Evolutionary conservation across 2,113 vertebrate genomes (phyloP).

Genomic region (Semicossyphus pulcher): DNA sequence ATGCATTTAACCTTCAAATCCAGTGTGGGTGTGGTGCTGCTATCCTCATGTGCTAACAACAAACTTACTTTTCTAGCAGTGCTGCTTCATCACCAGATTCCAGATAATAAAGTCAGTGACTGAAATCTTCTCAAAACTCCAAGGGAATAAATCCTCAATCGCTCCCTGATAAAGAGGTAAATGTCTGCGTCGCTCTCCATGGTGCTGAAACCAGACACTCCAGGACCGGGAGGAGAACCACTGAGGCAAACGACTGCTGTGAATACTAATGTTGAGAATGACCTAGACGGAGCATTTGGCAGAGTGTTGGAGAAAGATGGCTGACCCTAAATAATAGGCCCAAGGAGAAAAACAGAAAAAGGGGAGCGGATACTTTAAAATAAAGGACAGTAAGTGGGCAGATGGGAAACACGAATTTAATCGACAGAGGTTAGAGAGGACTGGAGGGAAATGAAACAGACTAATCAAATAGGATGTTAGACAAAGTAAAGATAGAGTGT

Average conservation of each 20-base stretch:
- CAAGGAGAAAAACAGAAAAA: conserved; percentile 49
- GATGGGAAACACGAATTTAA: conserved; percentile 42
- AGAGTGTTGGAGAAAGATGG: conserved; percentile 42
- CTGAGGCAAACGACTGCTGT: conserved; percentile 42
- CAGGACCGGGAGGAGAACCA: conserved; percentile 33
- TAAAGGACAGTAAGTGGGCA: conserved; percentile 43
- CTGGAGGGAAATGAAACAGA: conserved; percentile 39
- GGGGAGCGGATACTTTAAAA: conserved; percentile 39
- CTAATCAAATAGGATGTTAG: conserved; percentile 46
- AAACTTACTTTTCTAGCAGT: neutral
- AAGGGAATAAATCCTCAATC: neutral
- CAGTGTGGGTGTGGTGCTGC: neutral
- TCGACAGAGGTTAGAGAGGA: conserved; percentile 13
- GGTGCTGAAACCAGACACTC: conserved; percentile 46
- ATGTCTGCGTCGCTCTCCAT: neutral
- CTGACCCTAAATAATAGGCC: conserved; percentile 53
- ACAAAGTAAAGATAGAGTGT: conserved; percentile 21
- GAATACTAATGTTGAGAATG: conserved; percentile 68
- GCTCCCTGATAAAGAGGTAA: neutral
- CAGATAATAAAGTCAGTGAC: neutral
- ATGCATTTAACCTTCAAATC: neutral
- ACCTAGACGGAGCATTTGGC: conserved; percentile 64
- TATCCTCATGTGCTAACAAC: neutral
- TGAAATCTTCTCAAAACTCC: conserved; percentile 9
- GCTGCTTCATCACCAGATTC: neutral